Base-by-base conservation (phyloP, 2,888 invertebrate species). In the Drosophila anomalata region DNA sequence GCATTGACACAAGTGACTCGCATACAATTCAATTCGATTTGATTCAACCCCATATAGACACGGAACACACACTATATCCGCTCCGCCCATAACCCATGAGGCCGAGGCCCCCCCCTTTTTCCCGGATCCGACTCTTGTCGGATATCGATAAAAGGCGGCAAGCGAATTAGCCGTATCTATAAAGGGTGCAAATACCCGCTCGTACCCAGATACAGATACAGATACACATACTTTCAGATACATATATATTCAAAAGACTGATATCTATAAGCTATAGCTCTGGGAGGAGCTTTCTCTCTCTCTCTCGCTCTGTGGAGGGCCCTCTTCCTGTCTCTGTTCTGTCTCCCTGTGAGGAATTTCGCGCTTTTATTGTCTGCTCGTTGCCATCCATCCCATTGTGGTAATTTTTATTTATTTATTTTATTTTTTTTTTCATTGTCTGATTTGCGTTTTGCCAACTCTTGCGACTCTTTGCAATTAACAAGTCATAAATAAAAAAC, bases 401-500 rank as follows among this genome's bases (percentile, higher is more conserved):
- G 50, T 31, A 56, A 31, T 31, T 59, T 61, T 61, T 61, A 51
- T 44, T 22, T 65, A 52, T 51, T 51, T 48, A 31, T 47, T 58
- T 33, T 44, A 11, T 6, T 65, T 4, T 42, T 47, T 63, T 50
- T 67, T 60, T 46, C 51, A 66, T 72, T 80, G 76, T 76, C 76
- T 70, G 72, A 80, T 83, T 80, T 80, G 78, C 84, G 76, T 78
- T 76, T 75, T 68, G 69, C 69, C 78, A 80, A 77, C 81, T 79
- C 74, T 78, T 78, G 85, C 68, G 78, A 73, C 78, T 79, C 75
- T 87, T 79, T 84, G 76, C 80, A 88, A 89, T 88, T 82, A 89
- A 83, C 81, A 89, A 78, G 77, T 84, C 78, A 77, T 88, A 89
- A 88, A 87, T 88, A 80, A 86, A 80, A 83, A 76, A 68, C 24